These are phyloP conservation scores for Corvus cornix DNA, from an alignment of 2,113 vertebrate genomes.

Conservation along the genomic window DNA sequence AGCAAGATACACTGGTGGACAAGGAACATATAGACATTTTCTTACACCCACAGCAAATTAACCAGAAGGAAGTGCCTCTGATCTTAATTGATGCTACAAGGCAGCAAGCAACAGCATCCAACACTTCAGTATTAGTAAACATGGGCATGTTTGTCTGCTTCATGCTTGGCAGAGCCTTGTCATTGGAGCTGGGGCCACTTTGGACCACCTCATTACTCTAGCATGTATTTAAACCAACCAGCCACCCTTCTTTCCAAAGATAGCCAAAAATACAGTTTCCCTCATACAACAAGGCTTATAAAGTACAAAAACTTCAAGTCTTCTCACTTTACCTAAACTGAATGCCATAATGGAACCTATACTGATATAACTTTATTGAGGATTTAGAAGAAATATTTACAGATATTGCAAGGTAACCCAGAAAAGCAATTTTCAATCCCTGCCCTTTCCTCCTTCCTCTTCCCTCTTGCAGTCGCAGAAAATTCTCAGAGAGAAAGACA, in stretches of 20 bases:
- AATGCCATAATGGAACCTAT: slow-evolving; percentile 60
- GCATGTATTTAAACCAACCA: slow-evolving; percentile 34
- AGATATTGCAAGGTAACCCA: slow-evolving; percentile 50
- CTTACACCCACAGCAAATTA: not conserved
- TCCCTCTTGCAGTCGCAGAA: not conserved
- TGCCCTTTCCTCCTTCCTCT: not conserved
- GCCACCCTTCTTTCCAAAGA: not conserved
- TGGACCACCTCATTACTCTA: slow-evolving; percentile 1
- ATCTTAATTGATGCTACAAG: not conserved
- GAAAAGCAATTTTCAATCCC: slow-evolving; percentile 37
- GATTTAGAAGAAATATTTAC: slow-evolving; percentile 55
- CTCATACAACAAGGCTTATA: slow-evolving; percentile 37
- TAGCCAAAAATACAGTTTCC: slow-evolving; percentile 37
- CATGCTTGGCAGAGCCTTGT: not conserved
- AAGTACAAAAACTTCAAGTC: slow-evolving; percentile 44
- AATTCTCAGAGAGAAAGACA: slow-evolving; percentile 62
- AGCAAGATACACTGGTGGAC: not conserved
- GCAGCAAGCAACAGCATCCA: not conserved
- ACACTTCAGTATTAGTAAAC: not conserved
- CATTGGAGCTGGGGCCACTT: not conserved
- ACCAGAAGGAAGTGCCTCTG: not conserved
- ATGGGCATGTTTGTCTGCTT: not conserved
- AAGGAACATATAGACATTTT: not conserved
- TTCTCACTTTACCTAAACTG: slow-evolving; percentile 51
- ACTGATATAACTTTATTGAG: not conserved